Evolutionary conservation across 2,888 invertebrate species (phyloP), one percentile per base, ranked within the genome.

Genomic region (Amiota minor): DNA sequence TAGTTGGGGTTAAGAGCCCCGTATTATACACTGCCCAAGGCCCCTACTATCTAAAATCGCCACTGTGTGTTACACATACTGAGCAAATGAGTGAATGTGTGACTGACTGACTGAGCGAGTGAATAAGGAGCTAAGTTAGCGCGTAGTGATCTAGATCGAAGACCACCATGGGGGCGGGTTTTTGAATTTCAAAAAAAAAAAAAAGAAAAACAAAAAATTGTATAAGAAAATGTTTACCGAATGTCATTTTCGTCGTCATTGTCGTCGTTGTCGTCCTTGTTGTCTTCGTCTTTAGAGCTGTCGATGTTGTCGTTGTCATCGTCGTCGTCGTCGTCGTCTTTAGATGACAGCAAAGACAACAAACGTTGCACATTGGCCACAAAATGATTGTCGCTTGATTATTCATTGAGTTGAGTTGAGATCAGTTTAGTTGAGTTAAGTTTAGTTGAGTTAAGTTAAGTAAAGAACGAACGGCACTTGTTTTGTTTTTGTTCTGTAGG

Each of bases 111-210:
- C 6, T 35, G 35, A 35, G 4, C 6, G 35, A 35, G 35, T 35
- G 35, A 35, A 35, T 35, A 8, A 35, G 6, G 6, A 35, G 35
- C 6, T 35, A 35, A 35, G 4, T 35, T 35, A 35, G 35, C 35
- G 62, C 67, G 67, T 68, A 68, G 53, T 12, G 53, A 68, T 68
- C 67, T 68, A 53, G 67, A 68, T 68, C 67, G 53, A 20, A 53
- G 67, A 68, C 67, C 67, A 68, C 67, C 67, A 68, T 53, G 67
- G 35, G 67, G 67, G 67, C 20, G 53, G 50, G 67, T 35, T 50
- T 35, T 35, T 35, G 20, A 50, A 68, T n/a, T 53, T 50, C 23
- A 68, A 10, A 59, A 59, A 59, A 59, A 18, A 1, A 59, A 59
- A 10, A 18, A 16, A 9, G 0, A 35, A 35, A 35, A 6, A 2